Evolutionary conservation across 2,113 vertebrate genomes (phyloP).

Genomic region (Tachycineta bicolor): DNA sequence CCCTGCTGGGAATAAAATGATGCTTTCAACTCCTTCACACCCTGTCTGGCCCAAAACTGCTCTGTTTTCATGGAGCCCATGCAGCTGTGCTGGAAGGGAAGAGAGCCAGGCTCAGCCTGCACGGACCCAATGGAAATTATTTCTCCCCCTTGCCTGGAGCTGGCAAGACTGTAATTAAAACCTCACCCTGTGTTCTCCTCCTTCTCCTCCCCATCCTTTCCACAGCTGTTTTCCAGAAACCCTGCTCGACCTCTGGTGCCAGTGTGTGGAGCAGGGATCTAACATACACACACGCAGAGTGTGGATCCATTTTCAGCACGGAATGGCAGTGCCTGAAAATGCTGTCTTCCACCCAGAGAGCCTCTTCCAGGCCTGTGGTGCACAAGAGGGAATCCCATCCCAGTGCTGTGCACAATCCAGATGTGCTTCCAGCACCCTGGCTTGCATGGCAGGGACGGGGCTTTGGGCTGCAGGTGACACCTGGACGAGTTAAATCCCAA

Average conservation of each 20-base stretch:
- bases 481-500: not conserved
- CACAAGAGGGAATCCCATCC: not conserved
- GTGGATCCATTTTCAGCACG: not conserved
- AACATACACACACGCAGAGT: not conserved
- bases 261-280: not conserved
- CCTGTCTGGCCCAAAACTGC: not conserved
- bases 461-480: not conserved
- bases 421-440: not conserved
- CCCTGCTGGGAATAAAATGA: not conserved
- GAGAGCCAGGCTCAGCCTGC: not conserved
- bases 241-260: not conserved
- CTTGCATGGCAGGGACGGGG: not conserved
- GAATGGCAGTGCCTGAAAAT: not conserved
- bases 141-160: not conserved
- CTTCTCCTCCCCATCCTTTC: not conserved
- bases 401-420: not conserved
- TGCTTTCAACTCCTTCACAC: not conserved
- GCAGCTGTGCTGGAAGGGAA: not conserved
- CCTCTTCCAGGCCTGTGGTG: not conserved
- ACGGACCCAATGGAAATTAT: not conserved
- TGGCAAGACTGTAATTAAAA: not conserved
- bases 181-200: not conserved
- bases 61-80: not conserved
- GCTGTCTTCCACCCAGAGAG: not conserved
- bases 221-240: not conserved